Conservation (phyloP, 2,888 invertebrate species). For the Tupiocoris notatus region DNA sequence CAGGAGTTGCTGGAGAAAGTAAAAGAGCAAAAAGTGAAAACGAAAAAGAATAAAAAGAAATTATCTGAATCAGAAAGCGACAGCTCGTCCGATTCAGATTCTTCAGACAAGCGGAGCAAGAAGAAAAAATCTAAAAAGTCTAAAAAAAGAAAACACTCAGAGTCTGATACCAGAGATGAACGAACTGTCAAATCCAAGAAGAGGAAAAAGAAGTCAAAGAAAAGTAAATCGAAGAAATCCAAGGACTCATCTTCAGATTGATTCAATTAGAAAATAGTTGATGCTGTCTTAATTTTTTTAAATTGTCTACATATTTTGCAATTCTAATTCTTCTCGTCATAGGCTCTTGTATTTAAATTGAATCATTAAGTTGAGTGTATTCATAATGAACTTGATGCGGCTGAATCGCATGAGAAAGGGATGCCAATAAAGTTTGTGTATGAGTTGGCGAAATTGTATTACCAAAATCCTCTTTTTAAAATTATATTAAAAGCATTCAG, state of each 20-base stretch:
- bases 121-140: constrained; percentile 49
- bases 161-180: constrained; percentile 8
- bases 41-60: constrained; percentile 60
- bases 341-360: too few relatives aligned
- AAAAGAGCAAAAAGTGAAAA: constrained; percentile 59
- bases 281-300: too few relatives aligned
- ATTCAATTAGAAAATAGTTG: too few relatives aligned
- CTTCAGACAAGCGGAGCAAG: constrained; percentile 51
- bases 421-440: too few relatives aligned
- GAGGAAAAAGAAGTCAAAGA: constrained; percentile 53
- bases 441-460: too few relatives aligned
- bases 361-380: too few relatives aligned
- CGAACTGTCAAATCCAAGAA: constrained; percentile 44
- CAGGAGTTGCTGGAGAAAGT: constrained; percentile 72
- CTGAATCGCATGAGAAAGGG: too few relatives aligned
- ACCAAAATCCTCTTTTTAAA: too few relatives aligned
- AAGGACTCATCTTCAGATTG: constrained; percentile 40
- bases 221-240: constrained; percentile 53
- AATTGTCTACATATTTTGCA: too few relatives aligned
- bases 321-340: too few relatives aligned
- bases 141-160: constrained; percentile 23
- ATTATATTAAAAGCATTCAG: too few relatives aligned
- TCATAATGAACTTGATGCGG: too few relatives aligned
- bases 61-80: constrained; percentile 54
- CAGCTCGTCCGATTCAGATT: constrained; percentile 50